These are phyloP conservation scores for Synanthedon formicaeformis DNA, from an alignment of 2,888 invertebrate genomes.

Conservation along the genomic window DNA sequence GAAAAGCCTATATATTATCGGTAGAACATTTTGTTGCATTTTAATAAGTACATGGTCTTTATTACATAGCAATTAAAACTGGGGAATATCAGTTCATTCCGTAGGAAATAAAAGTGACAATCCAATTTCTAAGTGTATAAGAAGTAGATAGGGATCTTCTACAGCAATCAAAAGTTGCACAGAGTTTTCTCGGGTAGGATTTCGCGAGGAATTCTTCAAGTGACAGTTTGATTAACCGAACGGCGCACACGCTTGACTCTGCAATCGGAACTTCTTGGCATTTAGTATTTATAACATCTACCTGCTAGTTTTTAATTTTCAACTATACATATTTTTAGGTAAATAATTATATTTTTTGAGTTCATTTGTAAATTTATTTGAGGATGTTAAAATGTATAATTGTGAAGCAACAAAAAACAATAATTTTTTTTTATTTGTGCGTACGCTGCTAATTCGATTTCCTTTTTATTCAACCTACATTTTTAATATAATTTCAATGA, in stretches of 20 bases:
- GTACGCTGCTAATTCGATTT: too few species aligned
- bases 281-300: slow-evolving; percentile 38
- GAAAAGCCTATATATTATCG: slow-evolving; percentile 1
- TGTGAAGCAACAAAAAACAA: too few species aligned
- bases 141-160: slow-evolving; percentile 51
- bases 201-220: slow-evolving; percentile 67
- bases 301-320: slow-evolving; percentile 8
- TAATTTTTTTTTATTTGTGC: too few species aligned
- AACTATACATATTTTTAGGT: too few species aligned
- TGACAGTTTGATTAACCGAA: slow-evolving; percentile 71
- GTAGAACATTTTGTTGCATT: too few species aligned
- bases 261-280: slow-evolving; percentile 32
- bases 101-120: slow-evolving; percentile 45
- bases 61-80: too few species aligned
- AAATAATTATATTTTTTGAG: too few species aligned
- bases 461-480: too few species aligned
- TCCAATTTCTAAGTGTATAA: slow-evolving; percentile 50
- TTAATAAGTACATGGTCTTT: too few species aligned
- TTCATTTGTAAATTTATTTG: too few species aligned
- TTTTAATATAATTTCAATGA: slow-evolving; percentile 19
- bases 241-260: slow-evolving; percentile 61
- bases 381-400: too few species aligned
- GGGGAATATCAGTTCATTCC: not conserved
- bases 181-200: slow-evolving; percentile 62
- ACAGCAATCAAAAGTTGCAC: slow-evolving; percentile 65